These are phyloP conservation scores for Macrophya annulata DNA, from an alignment of 2,888 invertebrate species.

Conservation along the genomic window DNA sequence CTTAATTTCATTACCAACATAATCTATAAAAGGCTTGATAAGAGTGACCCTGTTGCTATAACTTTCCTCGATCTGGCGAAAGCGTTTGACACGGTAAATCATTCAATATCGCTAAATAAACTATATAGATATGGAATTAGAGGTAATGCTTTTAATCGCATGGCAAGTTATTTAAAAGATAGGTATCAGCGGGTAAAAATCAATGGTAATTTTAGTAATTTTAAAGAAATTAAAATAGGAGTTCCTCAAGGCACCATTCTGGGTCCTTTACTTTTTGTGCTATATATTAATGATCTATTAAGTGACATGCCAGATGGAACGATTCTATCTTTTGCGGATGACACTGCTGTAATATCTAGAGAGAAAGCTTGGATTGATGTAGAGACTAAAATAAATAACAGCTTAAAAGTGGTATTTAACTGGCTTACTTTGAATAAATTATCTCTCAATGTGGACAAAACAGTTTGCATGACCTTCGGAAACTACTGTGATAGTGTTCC, in stretches of 20 bases:
- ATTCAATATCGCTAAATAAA: no score
- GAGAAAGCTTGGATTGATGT: background rate
- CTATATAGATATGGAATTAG: no score
- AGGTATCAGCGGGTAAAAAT: background rate
- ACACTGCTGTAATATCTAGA: background rate
- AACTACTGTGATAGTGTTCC: background rate
- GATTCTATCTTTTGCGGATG: background rate
- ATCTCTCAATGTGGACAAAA: background rate
- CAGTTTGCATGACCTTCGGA: conserved; percentile 10
- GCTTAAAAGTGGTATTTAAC: background rate
- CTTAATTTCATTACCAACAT: no score
- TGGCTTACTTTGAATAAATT: background rate
- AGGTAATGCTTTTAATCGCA: no score
- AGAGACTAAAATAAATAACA: background rate
- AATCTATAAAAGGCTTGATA: no score
- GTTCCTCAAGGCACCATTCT: conserved; percentile 3
- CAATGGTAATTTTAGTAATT: background rate
- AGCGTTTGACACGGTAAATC: no score
- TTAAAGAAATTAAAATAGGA: background rate
- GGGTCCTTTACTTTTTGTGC: background rate
- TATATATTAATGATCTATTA: background rate
- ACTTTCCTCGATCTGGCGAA: no score
- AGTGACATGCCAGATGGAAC: background rate
- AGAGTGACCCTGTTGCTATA: no score
- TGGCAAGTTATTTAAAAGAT: no score